Base-by-base conservation (phyloP, 2,888 invertebrate genomes). In the Isoperla grammatica region DNA sequence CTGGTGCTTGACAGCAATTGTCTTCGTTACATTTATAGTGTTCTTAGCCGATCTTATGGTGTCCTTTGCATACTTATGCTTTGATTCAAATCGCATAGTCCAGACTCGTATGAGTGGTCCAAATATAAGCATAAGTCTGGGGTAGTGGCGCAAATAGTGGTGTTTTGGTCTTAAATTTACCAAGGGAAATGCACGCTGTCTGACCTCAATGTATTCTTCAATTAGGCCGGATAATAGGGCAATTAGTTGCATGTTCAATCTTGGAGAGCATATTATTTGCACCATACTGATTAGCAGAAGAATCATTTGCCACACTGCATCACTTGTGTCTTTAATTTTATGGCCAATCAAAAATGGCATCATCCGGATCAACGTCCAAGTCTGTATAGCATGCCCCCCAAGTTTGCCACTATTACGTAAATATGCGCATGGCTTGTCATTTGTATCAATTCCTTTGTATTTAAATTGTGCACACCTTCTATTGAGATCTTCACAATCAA, bases 51-150 rank as follows among this genome's bases (percentile, higher is more conserved):
- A 13, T 2, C 54, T n/a, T 13, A 15, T 4, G 15, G 29, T 23
- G 3, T 20, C 35, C 37, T 54, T 54, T 6, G 29, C 20, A 15
- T 54, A 54, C 4, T 35, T 48, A 29, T 54, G 54, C 17, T 54
- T 54, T 5, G 35, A 35, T 39, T 54, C 54, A 35, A 54, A 37
- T 4, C 46, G 12, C 35, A 43, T 54, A 8, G 54, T 54, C 54
- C 54, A 54, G 6, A 23, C 13, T 35, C 37, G 3, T 4, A 54
- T 29, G 13, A 39, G 42, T 5, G 54, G 45, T 2, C 54, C 54
- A 54, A 29, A 54, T 35, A 35, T n/a, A 13, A 35, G 8, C 20
- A 54, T 42, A 2, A 54, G 5, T 35, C 19, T 17, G 2, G 54
- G 54, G 11, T 54, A 54, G 12, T 54, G 23, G 15, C 12, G 11